Conservation (phyloP, 1,140 invertebrate genomes). For the Aphidius ervi region DNA sequence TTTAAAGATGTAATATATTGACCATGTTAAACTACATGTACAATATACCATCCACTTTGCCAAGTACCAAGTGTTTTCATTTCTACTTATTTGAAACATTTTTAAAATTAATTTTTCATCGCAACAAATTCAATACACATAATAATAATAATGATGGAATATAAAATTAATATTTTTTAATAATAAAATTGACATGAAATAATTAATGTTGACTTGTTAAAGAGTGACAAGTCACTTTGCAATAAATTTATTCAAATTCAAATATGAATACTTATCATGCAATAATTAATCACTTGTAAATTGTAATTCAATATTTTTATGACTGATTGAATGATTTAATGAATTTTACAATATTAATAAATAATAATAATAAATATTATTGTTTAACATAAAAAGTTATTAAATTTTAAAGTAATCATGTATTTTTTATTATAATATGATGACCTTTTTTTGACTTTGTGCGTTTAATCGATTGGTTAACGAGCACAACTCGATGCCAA, state of each 20-base stretch:
- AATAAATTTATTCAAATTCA: background rate
- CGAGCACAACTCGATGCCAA: constrained; percentile 32
- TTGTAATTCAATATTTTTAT: background rate
- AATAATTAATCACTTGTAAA: background rate
- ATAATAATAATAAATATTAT: background rate
- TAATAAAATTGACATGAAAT: constrained; percentile 1
- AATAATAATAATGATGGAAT: too few relatives aligned
- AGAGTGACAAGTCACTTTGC: background rate
- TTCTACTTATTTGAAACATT: too few relatives aligned
- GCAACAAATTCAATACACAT: too few relatives aligned
- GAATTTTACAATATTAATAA: background rate
- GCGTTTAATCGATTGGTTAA: constrained; percentile 43
- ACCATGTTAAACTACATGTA: background rate
- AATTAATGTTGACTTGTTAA: background rate
- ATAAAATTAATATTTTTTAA: background rate
- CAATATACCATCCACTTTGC: background rate
- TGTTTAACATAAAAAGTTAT: constrained; percentile 2
- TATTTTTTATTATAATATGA: constrained; percentile 6
- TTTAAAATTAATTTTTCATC: too few relatives aligned
- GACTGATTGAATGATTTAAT: constrained; percentile 6
- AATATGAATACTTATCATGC: background rate
- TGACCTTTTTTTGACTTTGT: constrained; percentile 30
- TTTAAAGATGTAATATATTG: too few relatives aligned
- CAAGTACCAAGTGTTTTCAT: background rate
- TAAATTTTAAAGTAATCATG: constrained; percentile 15